Evolutionary conservation across 2,797 vertebrate genomes (phyloP), one percentile per base, ranked within the genome.

Genomic region (Schizopygopsis pylzovi): DNA sequence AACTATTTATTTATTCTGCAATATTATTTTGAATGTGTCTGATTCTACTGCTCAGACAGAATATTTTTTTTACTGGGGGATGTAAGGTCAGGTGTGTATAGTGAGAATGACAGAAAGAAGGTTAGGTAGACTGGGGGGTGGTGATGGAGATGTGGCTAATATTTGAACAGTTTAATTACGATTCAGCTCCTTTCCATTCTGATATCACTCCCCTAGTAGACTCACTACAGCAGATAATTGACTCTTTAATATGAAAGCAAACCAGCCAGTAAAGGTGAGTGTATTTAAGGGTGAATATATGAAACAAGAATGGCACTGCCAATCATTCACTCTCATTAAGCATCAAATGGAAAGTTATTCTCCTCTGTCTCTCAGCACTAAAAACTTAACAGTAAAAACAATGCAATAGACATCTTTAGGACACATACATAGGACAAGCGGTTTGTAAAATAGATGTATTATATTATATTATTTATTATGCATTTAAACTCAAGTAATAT

Each of bases 141-240:
- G 45, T 79, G 73, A 72, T 73, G 41, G 41, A 68, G 59, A 47
- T 16, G 5, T 39, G 68, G 65, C 39, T 67, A 41, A 77, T 82
- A 63, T 85, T 80, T 84, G 71, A 84, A 81, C 71, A 83, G 71
- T 54, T 76, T 72, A 86, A 87, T 81, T 86, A 77, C 79, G 78
- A 82, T 81, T 41, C 82, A 79, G 78, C 85, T 81, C 83, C 28
- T 65, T 65, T 78, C 37, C 68, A 73, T 37, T 82, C 78, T 83
- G 49, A 81, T 80, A 76, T 78, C 52, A 37, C 63, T 81, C 68
- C 41, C 39, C 81, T 77, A 67, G 33, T 79, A 86, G 67, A 41
- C 78, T 73, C 84, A 84, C 83, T 37, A 49, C 76, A 80, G 83
- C 86, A 87, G 73, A 86, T 84, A 86, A 84, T 88, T 70, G 49